Percentiles rank a stretch among this genome's conserved stretches.
These are phyloP conservation scores for Hedya salicella DNA, from an alignment of 2,888 invertebrate species.

Conservation along the genomic window DNA sequence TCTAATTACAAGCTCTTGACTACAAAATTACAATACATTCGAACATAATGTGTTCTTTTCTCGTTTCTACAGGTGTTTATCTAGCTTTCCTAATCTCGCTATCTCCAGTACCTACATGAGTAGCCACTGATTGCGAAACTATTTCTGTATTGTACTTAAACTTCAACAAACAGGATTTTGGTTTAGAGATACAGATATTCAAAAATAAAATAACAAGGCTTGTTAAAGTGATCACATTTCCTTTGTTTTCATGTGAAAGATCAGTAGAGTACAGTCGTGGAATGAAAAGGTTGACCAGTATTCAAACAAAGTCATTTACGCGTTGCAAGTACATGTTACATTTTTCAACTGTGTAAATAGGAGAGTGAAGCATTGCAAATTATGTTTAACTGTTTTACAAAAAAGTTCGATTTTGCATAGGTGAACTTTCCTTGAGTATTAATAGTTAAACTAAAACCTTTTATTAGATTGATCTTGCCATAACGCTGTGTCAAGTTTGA, in stretches of 20 bases:
- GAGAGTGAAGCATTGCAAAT: too few relatives aligned
- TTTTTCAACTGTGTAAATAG: too few relatives aligned
- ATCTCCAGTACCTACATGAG: constrained; percentile 27
- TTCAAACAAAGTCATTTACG: too few relatives aligned
- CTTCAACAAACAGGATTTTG: constrained; percentile 8
- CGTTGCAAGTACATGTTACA: too few relatives aligned
- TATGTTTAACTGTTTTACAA: too few relatives aligned
- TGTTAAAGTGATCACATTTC: neutral
- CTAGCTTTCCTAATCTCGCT: constrained; percentile 39
- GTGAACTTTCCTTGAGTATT: too few relatives aligned
- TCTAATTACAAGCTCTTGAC: constrained; percentile 4
- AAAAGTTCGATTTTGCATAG: too few relatives aligned
- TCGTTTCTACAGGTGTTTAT: constrained; percentile 29
- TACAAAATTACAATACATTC: constrained; percentile 36
- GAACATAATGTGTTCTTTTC: constrained; percentile 35
- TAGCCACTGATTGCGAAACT: constrained; percentile 25
- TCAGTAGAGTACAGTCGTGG: too few relatives aligned
- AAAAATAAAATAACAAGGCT: neutral
- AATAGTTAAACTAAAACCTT: too few relatives aligned
- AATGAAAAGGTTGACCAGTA: too few relatives aligned
- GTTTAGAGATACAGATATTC: constrained; percentile 1
- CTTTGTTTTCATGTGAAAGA: neutral
- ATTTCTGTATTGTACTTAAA: constrained; percentile 20
- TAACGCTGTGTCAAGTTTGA: too few relatives aligned
- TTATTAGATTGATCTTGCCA: too few relatives aligned